Base-by-base conservation (phyloP, 92 coral and sea anemone genomes). In the Ricordea florida region DNA sequence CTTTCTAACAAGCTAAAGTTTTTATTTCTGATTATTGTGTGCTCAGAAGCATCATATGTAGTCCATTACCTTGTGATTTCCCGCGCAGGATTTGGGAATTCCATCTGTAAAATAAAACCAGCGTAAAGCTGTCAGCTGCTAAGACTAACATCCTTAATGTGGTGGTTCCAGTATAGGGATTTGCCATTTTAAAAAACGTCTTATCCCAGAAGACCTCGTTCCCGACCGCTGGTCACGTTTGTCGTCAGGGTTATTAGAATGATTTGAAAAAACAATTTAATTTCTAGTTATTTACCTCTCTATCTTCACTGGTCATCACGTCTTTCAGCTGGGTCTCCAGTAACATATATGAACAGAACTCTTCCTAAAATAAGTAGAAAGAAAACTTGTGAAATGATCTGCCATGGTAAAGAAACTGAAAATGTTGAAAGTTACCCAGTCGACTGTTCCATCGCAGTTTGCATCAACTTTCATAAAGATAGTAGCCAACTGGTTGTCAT, bases 391-490 rank as follows among this genome's bases (percentile, higher is more conserved):
- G 22, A 24, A 5, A 1, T 59, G 45, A 14, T 4, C 25, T 35
- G 27, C 38, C 17, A 17, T 9, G 2, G 5, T 20, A 4, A 8
- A 43, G 44, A 13, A 25, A 2, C 15, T 63, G 2, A 8, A 11
- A 42, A n/a, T 8, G n/a, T 1, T 10, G 30, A n/a, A 38, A 36
- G 55, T 8, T 83, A 91, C 97, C 98, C 98, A 94, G 65, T 94
- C 98, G 25, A 94, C 98, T 20, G 98, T 94, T 7, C 98, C 98
- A 64, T 94, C 98, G 47, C 98, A 94, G 80, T 94, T 94, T 30
- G 98, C 98, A 77, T 94, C 98, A 14, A 94, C 98, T 58, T 94
- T 94, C 98, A 94, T 94, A 63, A 94, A 94, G 16, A 83, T 91
- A 35, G 89, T 94, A 37, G 94, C 92, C 26, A 94, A 89, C 44